Evolutionary conservation across 2,888 invertebrate genomes (phyloP).

Genomic region (Chymomyza caudatula): DNA sequence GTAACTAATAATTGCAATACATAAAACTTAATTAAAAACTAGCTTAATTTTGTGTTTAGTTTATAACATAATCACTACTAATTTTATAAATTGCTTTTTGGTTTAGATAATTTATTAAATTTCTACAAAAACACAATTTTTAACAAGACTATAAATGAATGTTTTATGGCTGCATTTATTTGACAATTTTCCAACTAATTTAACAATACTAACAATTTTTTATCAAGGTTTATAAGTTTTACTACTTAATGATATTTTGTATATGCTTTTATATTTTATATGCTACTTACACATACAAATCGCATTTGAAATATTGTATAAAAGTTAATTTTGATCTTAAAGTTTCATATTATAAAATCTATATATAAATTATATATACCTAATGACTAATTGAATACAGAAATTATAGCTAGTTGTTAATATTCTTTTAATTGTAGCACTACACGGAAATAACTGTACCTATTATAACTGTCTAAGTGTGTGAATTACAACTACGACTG

Average conservation of each 20-base stretch:
- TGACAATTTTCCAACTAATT: background rate
- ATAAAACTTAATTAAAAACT: background rate
- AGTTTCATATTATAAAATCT: too few species aligned
- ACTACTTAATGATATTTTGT: background rate
- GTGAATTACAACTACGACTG: background rate
- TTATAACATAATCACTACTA: too few species aligned
- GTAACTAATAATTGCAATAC: too few species aligned
- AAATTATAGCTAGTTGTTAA: too few species aligned
- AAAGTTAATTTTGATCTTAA: too few species aligned
- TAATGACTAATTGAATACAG: background rate
- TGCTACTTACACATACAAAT: background rate
- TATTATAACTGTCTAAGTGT: background rate
- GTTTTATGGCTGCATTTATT: background rate
- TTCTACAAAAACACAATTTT: background rate
- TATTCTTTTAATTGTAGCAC: background rate
- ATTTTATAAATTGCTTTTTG: too few species aligned
- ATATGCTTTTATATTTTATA: background rate
- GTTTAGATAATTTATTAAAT: background rate
- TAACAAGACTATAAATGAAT: background rate
- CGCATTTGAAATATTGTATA: background rate
- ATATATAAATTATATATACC: too few species aligned
- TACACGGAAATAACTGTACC: background rate
- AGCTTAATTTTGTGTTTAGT: background rate
- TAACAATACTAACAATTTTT: background rate
- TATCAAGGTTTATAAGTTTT: background rate